Evolutionary conservation across 2,113 vertebrate species (phyloP).

Genomic region (Cottus gobio): DNA sequence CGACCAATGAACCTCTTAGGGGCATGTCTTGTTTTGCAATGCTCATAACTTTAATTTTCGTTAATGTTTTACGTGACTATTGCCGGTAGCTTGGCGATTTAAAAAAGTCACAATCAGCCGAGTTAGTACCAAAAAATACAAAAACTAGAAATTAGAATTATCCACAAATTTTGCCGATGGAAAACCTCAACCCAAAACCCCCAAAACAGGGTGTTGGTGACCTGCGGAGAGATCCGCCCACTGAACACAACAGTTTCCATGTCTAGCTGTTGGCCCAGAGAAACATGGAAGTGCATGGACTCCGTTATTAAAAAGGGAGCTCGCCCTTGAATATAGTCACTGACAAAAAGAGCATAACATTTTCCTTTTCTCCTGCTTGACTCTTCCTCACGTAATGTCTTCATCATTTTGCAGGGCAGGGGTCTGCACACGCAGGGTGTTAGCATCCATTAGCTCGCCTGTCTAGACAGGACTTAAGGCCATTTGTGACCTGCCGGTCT

Average conservation of each 20-base stretch:
- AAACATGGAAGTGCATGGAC: neutral
- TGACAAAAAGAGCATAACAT: neutral
- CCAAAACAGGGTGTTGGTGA: no score
- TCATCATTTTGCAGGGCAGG: slow-evolving; percentile 16
- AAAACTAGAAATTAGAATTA: no score
- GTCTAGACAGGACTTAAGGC: slow-evolving; percentile 73
- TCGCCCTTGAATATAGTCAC: neutral
- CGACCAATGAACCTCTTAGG: no score
- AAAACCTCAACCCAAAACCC: no score
- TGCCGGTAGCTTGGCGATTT: neutral
- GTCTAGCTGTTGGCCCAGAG: neutral
- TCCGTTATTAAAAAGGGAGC: neutral
- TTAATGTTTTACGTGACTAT: no score
- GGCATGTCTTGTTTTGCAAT: no score
- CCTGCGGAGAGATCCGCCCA: no score
- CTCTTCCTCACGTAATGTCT: slow-evolving; percentile 34
- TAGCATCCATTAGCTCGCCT: slow-evolving; percentile 44
- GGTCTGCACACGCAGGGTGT: slow-evolving; percentile 34
- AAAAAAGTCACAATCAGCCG: no score
- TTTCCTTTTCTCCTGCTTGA: neutral
- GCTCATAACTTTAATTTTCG: no score
- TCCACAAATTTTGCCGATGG: no score
- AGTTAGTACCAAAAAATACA: no score
- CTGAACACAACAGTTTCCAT: neutral
- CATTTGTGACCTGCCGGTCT: slow-evolving; percentile 59